Evolutionary conservation across 2,113 vertebrate genomes (phyloP).

Genomic region (Pseudolaguvia tuberculata): DNA sequence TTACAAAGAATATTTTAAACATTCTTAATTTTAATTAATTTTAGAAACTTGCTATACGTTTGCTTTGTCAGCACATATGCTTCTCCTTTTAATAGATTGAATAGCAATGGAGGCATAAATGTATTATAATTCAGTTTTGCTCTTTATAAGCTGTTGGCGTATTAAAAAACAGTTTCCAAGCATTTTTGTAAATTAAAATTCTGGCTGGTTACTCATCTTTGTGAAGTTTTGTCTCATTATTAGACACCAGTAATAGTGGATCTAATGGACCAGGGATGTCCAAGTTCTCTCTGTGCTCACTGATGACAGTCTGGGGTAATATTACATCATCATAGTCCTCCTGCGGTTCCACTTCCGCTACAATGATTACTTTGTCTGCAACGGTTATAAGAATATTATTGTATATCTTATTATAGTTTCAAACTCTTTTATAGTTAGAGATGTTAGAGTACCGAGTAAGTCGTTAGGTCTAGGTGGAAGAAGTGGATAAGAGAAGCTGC

Average conservation of each 20-base stretch:
- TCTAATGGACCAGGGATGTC: neutral
- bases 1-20: too few species aligned
- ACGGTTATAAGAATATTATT: neutral
- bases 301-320: neutral
- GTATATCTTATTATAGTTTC: neutral
- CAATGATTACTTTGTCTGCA: slow-evolving; percentile 48
- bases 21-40: too few species aligned
- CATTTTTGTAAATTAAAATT: neutral
- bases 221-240: slow-evolving; percentile 42
- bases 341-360: slow-evolving; percentile 41
- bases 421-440: neutral
- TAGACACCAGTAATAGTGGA: neutral
- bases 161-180: neutral
- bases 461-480: slow-evolving; percentile 35
- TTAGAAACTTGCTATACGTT: neutral
- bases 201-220: slow-evolving; percentile 46
- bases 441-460: slow-evolving; percentile 18
- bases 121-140: too few species aligned
- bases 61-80: neutral
- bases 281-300: neutral
- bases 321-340: slow-evolving; percentile 59
- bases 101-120: neutral
- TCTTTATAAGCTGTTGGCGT: too few species aligned
- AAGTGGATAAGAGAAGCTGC: neutral
- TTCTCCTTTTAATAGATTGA: neutral